Evolutionary conservation across 1,140 invertebrate species (phyloP).

Genomic region (Drosophila repletoides): DNA sequence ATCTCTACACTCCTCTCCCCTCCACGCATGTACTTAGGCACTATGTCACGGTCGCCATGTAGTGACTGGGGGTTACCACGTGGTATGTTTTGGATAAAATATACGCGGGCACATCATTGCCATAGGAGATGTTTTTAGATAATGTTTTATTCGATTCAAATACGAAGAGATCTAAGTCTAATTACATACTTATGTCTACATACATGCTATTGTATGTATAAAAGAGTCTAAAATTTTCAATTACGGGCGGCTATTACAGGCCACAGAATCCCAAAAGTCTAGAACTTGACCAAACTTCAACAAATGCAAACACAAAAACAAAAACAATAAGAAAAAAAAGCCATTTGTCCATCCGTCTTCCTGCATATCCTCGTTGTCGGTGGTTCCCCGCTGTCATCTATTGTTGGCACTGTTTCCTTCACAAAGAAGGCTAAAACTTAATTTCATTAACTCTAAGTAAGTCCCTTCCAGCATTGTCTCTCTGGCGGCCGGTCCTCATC

Average conservation of each 20-base stretch:
- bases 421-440: slow-evolving; percentile 65
- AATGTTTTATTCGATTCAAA: too few relatives aligned
- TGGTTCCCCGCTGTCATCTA: slow-evolving; percentile 2
- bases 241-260: neutral
- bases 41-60: too few relatives aligned
- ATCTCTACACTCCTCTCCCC: too few relatives aligned
- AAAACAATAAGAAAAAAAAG: too few relatives aligned
- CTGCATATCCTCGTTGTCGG: neutral
- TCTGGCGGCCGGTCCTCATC: slow-evolving; percentile 57
- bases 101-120: too few relatives aligned
- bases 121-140: too few relatives aligned
- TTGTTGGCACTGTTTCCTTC: slow-evolving; percentile 60
- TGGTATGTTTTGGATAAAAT: too few relatives aligned
- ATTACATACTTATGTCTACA: too few relatives aligned
- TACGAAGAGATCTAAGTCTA: too few relatives aligned
- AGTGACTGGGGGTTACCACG: too few relatives aligned
- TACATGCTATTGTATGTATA: too few relatives aligned
- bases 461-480: slow-evolving; percentile 57
- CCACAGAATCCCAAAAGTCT: neutral
- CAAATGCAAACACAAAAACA: slow-evolving; percentile 20
- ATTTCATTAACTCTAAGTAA: slow-evolving; percentile 75
- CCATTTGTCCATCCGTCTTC: slow-evolving; percentile 56
- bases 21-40: too few relatives aligned
- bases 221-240: neutral
- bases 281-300: slow-evolving; percentile 1